Percentiles rank a stretch among this genome's conserved stretches.
Evolutionary conservation across 2,888 invertebrate species (phyloP).

Genomic region (Bellardia bayeri): DNA sequence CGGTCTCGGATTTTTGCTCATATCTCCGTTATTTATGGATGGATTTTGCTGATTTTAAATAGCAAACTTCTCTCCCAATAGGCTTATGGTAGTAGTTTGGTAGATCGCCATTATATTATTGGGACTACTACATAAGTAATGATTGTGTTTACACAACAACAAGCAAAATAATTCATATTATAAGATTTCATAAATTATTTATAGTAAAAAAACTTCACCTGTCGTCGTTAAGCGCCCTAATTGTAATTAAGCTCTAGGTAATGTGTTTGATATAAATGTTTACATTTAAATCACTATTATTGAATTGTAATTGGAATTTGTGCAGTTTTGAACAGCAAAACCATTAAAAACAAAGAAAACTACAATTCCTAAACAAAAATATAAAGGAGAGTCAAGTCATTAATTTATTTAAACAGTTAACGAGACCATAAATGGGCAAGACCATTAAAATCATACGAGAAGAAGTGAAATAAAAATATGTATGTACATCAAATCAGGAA

Average conservation of each 20-base stretch:
- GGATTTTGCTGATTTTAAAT: no score
- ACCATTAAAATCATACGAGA: background rate
- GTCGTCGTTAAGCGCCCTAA: background rate
- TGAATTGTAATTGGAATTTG: constrained; percentile 8
- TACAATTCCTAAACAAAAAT: background rate
- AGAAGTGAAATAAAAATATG: background rate
- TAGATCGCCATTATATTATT: no score
- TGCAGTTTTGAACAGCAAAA: constrained; percentile 1
- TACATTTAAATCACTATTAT: constrained; percentile 6
- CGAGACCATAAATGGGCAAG: background rate
- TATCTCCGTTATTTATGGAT: no score
- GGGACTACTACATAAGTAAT: no score
- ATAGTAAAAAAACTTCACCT: no score
- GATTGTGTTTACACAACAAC: no score
- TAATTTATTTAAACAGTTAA: constrained; percentile 27
- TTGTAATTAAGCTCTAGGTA: background rate
- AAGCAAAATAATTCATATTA: no score
- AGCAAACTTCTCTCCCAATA: no score
- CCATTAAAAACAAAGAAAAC: constrained; percentile 17
- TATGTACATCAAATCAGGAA: constrained; percentile 29
- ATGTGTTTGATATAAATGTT: background rate
- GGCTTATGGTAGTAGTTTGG: no score
- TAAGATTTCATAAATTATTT: no score
- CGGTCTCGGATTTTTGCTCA: no score
- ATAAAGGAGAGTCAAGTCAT: constrained; percentile 45